phyloP scores from a whole-genome alignment of 2,888 invertebrate species.

The Nomada flava region DNA sequence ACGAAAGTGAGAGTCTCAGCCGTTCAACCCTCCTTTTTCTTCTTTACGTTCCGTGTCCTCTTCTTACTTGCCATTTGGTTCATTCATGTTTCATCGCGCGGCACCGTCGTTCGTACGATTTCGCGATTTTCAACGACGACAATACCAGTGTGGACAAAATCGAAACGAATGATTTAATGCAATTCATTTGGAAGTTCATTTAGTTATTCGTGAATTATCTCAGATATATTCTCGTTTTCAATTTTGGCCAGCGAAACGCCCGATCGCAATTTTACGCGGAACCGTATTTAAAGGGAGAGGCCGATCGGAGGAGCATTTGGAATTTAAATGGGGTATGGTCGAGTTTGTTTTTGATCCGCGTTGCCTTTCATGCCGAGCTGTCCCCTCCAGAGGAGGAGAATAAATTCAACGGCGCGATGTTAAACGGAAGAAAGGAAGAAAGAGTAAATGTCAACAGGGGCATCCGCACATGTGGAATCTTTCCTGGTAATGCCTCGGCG shows the following conservation, averaged over 20 bases:
- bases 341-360: conserved; percentile 36
- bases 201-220: not conserved
- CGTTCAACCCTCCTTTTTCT: conserved; percentile 71
- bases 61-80: conserved; percentile 70
- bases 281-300: not conserved
- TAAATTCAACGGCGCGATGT: conserved; percentile 25
- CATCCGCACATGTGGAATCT: conserved; percentile 46
- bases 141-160: too few species aligned
- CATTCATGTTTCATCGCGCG: conserved; percentile 66
- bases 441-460: conserved; percentile 47
- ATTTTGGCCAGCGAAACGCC: not conserved
- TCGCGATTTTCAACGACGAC: not conserved
- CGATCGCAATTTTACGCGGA: not conserved
- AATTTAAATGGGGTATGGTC: conserved; percentile 11
- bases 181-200: not conserved
- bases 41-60: conserved; percentile 66
- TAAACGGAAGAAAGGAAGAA: conserved; percentile 21
- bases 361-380: conserved; percentile 26
- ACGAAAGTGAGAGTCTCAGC: conserved; percentile 78
- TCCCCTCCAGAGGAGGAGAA: conserved; percentile 9
- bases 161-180: not conserved
- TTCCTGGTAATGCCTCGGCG: conserved; percentile 25
- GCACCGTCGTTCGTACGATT: conserved; percentile 48
- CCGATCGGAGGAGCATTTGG: conserved; percentile 16
- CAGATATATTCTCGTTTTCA: not conserved